A percentile compares a stretch with the other conserved stretches of the same genome.
Evolutionary conservation across 2,797 vertebrate species (phyloP).

Genomic region (Sebastes minor): DNA sequence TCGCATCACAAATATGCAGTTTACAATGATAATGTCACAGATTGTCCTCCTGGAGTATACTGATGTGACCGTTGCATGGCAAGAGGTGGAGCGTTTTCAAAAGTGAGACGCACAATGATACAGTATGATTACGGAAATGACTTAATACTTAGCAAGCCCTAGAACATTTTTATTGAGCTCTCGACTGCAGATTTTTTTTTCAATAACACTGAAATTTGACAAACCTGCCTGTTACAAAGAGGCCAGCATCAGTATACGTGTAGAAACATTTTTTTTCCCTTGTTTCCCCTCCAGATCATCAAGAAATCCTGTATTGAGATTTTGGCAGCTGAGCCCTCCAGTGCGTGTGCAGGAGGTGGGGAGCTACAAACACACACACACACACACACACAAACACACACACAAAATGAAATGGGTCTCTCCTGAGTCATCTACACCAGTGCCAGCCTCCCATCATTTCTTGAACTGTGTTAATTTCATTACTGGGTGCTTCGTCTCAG

Average conservation of each 20-base stretch:
- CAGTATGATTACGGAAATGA: neutral
- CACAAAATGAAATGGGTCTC: neutral
- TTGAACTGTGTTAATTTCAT: conserved; percentile 44
- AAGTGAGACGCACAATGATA: neutral
- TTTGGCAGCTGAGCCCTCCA: conserved; percentile 88
- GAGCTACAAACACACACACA: conserved; percentile 7
- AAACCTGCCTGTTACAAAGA: neutral
- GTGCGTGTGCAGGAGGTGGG: conserved; percentile 91
- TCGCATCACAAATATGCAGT: too few relatives aligned
- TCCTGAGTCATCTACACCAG: conserved; percentile 18
- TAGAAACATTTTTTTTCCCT: neutral
- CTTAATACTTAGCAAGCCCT: neutral
- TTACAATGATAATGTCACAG: neutral
- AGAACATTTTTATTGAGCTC: neutral
- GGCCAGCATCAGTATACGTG: rapidly evolving
- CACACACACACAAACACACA: neutral
- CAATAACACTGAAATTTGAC: neutral
- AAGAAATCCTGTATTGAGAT: conserved; percentile 92
- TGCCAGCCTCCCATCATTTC: conserved; percentile 21
- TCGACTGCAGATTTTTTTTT: neutral
- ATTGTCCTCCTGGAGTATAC: neutral
- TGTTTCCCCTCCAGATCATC: conserved; percentile 81
- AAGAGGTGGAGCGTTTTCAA: neutral
- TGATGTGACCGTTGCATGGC: too few relatives aligned
- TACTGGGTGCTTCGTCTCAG: neutral